These are phyloP conservation scores for Tridacna gigas DNA, from an alignment of 2,888 invertebrate genomes.

Conservation along the genomic window DNA sequence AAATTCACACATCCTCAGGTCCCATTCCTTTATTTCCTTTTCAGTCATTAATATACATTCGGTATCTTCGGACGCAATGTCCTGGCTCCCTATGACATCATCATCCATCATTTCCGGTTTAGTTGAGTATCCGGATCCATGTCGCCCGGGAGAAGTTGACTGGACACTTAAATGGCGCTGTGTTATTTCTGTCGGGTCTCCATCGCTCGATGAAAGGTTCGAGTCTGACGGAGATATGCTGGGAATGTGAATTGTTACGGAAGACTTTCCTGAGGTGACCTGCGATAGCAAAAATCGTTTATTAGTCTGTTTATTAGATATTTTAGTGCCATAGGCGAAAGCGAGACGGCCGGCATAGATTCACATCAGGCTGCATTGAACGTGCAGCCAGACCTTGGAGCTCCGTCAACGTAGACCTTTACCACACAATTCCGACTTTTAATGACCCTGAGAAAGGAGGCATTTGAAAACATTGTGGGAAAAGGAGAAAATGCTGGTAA, in stretches of 20 bases:
- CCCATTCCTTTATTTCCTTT: constrained; percentile 35
- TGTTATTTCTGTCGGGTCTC: not conserved
- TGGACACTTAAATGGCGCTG: not conserved
- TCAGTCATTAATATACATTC: constrained; percentile 23
- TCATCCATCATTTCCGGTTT: not conserved
- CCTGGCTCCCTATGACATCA: not conserved
- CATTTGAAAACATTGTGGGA: not conserved
- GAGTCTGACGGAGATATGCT: not conserved
- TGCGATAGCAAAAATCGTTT: not conserved
- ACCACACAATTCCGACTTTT: too few species aligned
- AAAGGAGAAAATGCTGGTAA: not conserved
- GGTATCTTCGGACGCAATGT: not conserved
- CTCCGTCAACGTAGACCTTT: too few species aligned
- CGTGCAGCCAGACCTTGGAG: too few species aligned
- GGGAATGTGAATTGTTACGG: constrained; percentile 3
- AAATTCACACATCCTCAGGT: constrained; percentile 37
- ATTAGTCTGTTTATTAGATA: not conserved
- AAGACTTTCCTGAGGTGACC: not conserved
- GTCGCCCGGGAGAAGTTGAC: not conserved
- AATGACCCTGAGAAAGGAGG: not conserved
- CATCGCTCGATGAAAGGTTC: not conserved
- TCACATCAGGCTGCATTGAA: not conserved
- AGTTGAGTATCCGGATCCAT: not conserved
- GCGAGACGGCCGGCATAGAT: not conserved
- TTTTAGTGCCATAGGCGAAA: not conserved